Conservation (phyloP, 2,797 vertebrate species). For the Tympanoctomys barrerae region DNA sequence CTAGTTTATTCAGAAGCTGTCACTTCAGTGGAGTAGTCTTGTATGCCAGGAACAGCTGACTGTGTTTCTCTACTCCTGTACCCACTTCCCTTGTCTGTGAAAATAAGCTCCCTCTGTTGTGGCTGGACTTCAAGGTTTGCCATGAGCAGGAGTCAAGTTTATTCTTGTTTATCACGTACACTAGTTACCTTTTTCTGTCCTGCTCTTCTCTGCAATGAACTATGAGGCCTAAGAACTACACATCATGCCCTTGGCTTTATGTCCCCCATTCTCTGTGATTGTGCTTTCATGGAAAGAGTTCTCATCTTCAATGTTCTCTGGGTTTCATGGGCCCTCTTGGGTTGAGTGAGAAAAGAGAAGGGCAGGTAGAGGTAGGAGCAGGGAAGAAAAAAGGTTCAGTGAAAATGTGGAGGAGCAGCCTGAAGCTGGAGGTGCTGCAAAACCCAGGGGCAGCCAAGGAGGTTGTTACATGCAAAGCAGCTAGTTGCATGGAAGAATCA, state of each 20-base stretch:
- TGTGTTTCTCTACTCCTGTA: neutral
- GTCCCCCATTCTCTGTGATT: rapidly evolving
- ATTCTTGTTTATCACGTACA: neutral
- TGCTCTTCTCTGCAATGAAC: neutral
- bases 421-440: neutral
- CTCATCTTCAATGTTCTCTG: neutral
- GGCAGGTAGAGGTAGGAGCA: neutral
- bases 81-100: neutral
- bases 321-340: neutral
- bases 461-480: neutral
- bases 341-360: neutral
- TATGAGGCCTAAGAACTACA: neutral
- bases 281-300: neutral
- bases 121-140: rapidly evolving
- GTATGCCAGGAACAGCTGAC: neutral
- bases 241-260: rapidly evolving
- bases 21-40: neutral
- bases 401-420: neutral
- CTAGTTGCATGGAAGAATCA: neutral
- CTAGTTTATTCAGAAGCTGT: neutral
- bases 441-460: too few relatives aligned
- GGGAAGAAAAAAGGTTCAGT: neutral
- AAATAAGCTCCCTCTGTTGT: rapidly evolving
- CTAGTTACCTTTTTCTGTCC: neutral
- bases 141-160: neutral